phyloP scores from a whole-genome alignment of 1,140 invertebrate genomes.

The Drosophila rufa region DNA sequence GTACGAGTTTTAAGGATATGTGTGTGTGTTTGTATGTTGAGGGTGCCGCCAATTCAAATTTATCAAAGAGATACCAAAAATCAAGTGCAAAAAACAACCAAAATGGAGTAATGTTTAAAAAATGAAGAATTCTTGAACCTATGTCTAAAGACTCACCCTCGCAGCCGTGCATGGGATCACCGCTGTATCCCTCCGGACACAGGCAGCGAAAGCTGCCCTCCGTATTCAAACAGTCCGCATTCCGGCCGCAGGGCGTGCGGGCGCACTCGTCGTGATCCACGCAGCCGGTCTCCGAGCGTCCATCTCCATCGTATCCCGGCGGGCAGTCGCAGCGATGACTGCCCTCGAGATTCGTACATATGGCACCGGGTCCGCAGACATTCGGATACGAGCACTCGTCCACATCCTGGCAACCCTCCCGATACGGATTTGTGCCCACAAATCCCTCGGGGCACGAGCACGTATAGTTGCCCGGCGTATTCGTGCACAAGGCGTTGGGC shows the following conservation, averaged over 20 bases:
- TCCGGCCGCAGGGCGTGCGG: slow-evolving; percentile 89
- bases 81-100: slow-evolving; percentile 60
- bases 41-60: slow-evolving; percentile 52
- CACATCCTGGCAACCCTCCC: slow-evolving; percentile 91
- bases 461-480: slow-evolving; percentile 94
- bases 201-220: slow-evolving; percentile 90
- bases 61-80: slow-evolving; percentile 24
- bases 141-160: slow-evolving; percentile 87
- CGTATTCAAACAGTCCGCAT: slow-evolving; percentile 90
- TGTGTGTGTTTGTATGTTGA: slow-evolving; percentile 44
- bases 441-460: slow-evolving; percentile 94
- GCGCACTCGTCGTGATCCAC: slow-evolving; percentile 90
- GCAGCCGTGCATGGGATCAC: slow-evolving; percentile 90
- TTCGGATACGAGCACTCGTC: slow-evolving; percentile 91
- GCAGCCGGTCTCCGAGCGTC: slow-evolving; percentile 88
- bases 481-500: slow-evolving; percentile 91
- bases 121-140: not conserved
- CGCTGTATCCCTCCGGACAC: slow-evolving; percentile 91
- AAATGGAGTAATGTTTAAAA: slow-evolving; percentile 53
- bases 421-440: slow-evolving; percentile 92
- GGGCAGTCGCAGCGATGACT: slow-evolving; percentile 93
- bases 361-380: slow-evolving; percentile 91
- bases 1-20: slow-evolving; percentile 37
- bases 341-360: slow-evolving; percentile 92
- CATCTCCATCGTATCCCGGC: slow-evolving; percentile 91